Evolutionary conservation across 2,888 invertebrate genomes (phyloP).

Genomic region (Hofmannophila pseudospretella): DNA sequence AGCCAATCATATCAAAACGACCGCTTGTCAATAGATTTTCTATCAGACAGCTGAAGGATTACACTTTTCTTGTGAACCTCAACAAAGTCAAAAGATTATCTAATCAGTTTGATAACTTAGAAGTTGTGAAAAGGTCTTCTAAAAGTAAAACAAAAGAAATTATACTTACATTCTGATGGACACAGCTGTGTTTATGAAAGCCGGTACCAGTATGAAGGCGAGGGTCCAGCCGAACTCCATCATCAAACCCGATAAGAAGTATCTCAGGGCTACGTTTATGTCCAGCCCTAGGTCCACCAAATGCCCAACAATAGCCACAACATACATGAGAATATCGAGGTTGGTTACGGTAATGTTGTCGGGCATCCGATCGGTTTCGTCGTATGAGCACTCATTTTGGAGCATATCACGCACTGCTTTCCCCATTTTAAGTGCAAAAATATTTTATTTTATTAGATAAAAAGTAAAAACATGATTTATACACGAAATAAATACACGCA

Average conservation of each 20-base stretch:
- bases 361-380: slow-evolving; percentile 79
- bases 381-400: slow-evolving; percentile 56
- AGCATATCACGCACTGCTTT: slow-evolving; percentile 46
- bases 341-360: slow-evolving; percentile 77
- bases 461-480: slow-evolving; percentile 5
- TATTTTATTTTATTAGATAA: slow-evolving; percentile 2
- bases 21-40: too few species aligned
- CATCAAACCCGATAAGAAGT: slow-evolving; percentile 72
- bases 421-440: slow-evolving; percentile 39
- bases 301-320: slow-evolving; percentile 82
- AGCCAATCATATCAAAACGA: too few species aligned
- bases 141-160: too few species aligned
- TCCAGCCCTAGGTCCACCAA: slow-evolving; percentile 83
- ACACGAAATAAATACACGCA: too few species aligned
- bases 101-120: too few species aligned
- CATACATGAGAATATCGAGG: slow-evolving; percentile 81
- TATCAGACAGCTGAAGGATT: too few species aligned
- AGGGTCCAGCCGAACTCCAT: slow-evolving; percentile 83
- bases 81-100: too few species aligned
- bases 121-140: too few species aligned
- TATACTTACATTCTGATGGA: slow-evolving; percentile 85
- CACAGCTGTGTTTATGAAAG: slow-evolving; percentile 85
- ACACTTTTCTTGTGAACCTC: too few species aligned
- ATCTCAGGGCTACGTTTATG: slow-evolving; percentile 82
- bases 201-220: slow-evolving; percentile 84